Evolutionary conservation across 2,888 invertebrate genomes (phyloP).

Genomic region (Hybos culiciformis): DNA sequence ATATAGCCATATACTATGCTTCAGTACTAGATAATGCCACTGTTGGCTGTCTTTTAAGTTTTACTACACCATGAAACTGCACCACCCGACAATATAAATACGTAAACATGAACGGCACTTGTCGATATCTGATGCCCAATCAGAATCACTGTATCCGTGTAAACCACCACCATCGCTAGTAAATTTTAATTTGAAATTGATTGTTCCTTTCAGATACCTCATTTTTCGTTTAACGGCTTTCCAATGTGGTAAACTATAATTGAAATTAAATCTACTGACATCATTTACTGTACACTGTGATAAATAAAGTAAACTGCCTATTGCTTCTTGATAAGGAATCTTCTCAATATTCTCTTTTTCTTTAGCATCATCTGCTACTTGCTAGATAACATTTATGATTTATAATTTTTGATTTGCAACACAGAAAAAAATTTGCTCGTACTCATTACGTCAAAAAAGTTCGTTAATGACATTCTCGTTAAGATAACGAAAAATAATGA

Average conservation of each 20-base stretch:
- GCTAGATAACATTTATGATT: no score
- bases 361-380: conserved; percentile 22
- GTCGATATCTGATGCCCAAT: conserved; percentile 11
- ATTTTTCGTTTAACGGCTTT: conserved; percentile 14
- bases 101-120: conserved; percentile 11
- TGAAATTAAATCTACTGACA: conserved; percentile 14
- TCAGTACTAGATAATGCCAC: conserved; percentile 13
- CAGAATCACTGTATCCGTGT: conserved; percentile 11
- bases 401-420: conserved; percentile 7
- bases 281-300: conserved; percentile 12
- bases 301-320: conserved; percentile 13
- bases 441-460: no score
- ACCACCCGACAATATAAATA: conserved; percentile 9
- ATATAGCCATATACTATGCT: conserved; percentile 12
- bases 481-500: no score
- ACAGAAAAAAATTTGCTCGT: no score
- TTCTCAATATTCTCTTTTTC: conserved; percentile 26
- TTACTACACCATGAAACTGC: conserved; percentile 5
- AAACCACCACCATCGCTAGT: conserved; percentile 3
- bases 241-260: conserved; percentile 14
- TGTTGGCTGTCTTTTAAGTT: conserved; percentile 8
- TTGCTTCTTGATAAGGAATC: conserved; percentile 12
- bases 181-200: conserved; percentile 6
- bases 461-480: no score
- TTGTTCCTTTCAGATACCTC: conserved; percentile 8